Evolutionary conservation across 2,888 invertebrate genomes (phyloP).

Genomic region (Microplitis deprimator): DNA sequence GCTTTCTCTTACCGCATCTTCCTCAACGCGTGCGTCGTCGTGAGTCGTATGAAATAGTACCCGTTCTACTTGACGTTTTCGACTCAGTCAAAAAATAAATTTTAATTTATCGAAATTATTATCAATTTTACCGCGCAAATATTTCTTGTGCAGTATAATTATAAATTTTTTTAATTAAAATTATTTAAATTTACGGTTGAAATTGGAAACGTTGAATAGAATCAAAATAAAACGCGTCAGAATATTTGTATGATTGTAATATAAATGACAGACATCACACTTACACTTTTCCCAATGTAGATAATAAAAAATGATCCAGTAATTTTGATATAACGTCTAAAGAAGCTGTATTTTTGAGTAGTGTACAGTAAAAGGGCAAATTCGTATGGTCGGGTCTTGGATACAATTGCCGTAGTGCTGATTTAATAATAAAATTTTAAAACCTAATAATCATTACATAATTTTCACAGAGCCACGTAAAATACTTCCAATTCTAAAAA

Average conservation of each 20-base stretch:
- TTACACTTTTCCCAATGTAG: constrained; percentile 21
- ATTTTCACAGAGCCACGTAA: constrained; percentile 87
- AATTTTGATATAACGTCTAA: not conserved
- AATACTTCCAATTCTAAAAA: constrained; percentile 89
- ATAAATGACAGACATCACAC: constrained; percentile 23
- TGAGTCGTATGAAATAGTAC: constrained; percentile 34
- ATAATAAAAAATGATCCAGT: constrained; percentile 8
- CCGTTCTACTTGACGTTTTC: constrained; percentile 16
- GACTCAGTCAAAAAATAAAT: not conserved
- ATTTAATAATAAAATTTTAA: constrained; percentile 26
- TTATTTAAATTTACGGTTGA: too few relatives aligned
- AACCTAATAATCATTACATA: constrained; percentile 36
- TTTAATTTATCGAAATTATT: not conserved
- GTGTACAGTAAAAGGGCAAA: constrained; percentile 45
- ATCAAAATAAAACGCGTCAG: not conserved
- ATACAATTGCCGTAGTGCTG: constrained; percentile 41
- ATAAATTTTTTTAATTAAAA: not conserved
- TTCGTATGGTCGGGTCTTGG: constrained; percentile 58
- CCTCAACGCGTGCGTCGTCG: constrained; percentile 35
- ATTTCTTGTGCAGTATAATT: not conserved
- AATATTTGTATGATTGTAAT: not conserved
- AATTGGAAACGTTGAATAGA: not conserved
- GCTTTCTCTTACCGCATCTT: constrained; percentile 22
- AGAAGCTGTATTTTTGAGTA: constrained; percentile 12
- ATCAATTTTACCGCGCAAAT: not conserved